phyloP scores from a whole-genome alignment of 2,888 invertebrate species.

The Holacanthella duospinosa region DNA sequence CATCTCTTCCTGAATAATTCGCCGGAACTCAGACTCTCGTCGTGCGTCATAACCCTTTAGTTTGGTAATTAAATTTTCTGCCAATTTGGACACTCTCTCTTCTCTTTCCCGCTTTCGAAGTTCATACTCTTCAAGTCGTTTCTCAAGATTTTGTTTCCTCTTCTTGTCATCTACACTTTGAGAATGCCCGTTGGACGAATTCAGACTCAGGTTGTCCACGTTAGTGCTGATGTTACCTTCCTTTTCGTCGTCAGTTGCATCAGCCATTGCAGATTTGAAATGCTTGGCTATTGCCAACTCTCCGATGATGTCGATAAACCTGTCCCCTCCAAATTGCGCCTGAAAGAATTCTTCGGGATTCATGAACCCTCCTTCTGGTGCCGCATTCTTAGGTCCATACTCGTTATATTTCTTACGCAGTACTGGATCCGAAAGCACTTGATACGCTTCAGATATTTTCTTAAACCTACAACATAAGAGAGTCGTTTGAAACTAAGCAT shows the following conservation, averaged over 20 bases:
- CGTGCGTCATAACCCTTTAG: slow-evolving; percentile 24
- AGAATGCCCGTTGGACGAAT: neutral
- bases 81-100: slow-evolving; percentile 27
- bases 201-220: too few relatives aligned
- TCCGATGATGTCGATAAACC: slow-evolving; percentile 37
- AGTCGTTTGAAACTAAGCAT: too few relatives aligned
- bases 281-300: slow-evolving; percentile 36
- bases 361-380: slow-evolving; percentile 37
- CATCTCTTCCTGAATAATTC: slow-evolving; percentile 29
- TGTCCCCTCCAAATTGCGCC: slow-evolving; percentile 36
- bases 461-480: too few relatives aligned
- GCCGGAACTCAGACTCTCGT: slow-evolving; percentile 22
- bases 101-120: slow-evolving; percentile 33
- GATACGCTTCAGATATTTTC: slow-evolving; percentile 32
- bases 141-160: slow-evolving; percentile 29
- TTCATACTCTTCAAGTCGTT: slow-evolving; percentile 31
- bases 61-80: slow-evolving; percentile 32
- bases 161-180: slow-evolving; percentile 10
- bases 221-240: neutral
- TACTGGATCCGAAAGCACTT: slow-evolving; percentile 32
- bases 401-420: slow-evolving; percentile 36
- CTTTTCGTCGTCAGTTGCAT: slow-evolving; percentile 26
- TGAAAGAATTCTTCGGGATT: slow-evolving; percentile 37
- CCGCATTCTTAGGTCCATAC: slow-evolving; percentile 33
- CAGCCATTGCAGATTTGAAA: slow-evolving; percentile 36